Conservation (phyloP, 2,888 invertebrate species). For the Heliconius aoede region DNA sequence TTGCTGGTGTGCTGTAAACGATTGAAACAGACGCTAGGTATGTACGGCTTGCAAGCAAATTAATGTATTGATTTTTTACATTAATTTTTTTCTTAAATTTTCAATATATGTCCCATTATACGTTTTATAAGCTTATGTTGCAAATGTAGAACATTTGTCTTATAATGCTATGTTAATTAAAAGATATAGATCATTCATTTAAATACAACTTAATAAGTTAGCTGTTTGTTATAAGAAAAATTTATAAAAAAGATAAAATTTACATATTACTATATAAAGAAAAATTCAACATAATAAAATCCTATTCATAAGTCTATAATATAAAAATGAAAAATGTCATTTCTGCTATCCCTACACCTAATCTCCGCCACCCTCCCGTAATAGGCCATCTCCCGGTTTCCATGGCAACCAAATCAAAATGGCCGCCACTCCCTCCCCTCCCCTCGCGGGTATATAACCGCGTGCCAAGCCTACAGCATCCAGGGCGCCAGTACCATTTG, state of each 20-base stretch:
- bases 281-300: not conserved
- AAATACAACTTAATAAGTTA: not conserved
- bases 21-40: slow-evolving; percentile 71
- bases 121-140: not conserved
- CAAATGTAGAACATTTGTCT: not conserved
- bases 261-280: not conserved
- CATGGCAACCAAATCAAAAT: slow-evolving; percentile 76
- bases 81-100: slow-evolving; percentile 11
- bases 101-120: not conserved
- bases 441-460: slow-evolving; percentile 70
- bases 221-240: not conserved
- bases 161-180: not conserved
- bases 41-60: slow-evolving; percentile 60
- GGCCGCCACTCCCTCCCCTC: slow-evolving; percentile 69
- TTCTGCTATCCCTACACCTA: slow-evolving; percentile 74
- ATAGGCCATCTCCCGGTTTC: slow-evolving; percentile 83
- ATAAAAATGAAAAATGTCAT: slow-evolving; percentile 44
- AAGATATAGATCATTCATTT: not conserved
- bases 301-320: not conserved
- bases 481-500: slow-evolving; percentile 77
- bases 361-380: slow-evolving; percentile 82
- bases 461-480: slow-evolving; percentile 58
- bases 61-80: not conserved
- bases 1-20: slow-evolving; percentile 57
- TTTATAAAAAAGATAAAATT: not conserved